phyloP scores from a whole-genome alignment of 2,113 vertebrate genomes.

The Coturnix japonica region DNA sequence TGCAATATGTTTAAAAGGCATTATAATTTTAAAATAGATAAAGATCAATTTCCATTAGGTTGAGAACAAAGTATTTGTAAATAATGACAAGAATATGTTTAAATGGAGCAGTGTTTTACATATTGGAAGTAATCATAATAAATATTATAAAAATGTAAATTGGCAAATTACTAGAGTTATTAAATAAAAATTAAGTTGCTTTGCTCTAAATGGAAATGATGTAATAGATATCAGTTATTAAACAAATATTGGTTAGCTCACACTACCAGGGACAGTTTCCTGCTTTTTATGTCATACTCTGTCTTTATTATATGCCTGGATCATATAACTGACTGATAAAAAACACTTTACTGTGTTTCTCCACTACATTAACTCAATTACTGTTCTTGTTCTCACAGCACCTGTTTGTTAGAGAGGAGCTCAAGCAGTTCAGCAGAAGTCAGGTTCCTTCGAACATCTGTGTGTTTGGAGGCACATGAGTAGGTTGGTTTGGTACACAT shows the following conservation, averaged over 20 bases:
- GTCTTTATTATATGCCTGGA: conserved; percentile 68
- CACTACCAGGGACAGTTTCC: conserved; percentile 48
- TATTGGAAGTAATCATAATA: conserved; percentile 67
- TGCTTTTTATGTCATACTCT: conserved; percentile 57
- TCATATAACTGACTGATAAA: conserved; percentile 68
- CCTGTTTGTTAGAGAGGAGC: conserved; percentile 71
- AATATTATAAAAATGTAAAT: conserved; percentile 68
- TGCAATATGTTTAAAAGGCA: conserved; percentile 45
- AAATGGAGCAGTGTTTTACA: conserved; percentile 59
- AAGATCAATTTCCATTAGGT: conserved; percentile 70
- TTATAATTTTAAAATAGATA: conserved; percentile 62
- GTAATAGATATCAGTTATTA: conserved; percentile 30
- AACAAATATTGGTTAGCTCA: conserved; percentile 32
- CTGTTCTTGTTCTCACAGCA: conserved; percentile 65
- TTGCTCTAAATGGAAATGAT: conserved; percentile 41
- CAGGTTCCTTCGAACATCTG: conserved; percentile 63
- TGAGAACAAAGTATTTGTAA: conserved; percentile 74
- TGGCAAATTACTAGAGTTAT: conserved; percentile 61
- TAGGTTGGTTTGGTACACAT: neutral
- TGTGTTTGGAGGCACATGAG: conserved; percentile 19
- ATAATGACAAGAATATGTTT: conserved; percentile 49
- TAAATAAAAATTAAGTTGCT: conserved; percentile 65
- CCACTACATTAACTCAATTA: conserved; percentile 75
- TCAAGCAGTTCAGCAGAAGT: conserved; percentile 54
- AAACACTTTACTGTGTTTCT: conserved; percentile 74